phyloP scores from a whole-genome alignment of 1,140 invertebrate genomes.

The Ganaspis sp. region DNA sequence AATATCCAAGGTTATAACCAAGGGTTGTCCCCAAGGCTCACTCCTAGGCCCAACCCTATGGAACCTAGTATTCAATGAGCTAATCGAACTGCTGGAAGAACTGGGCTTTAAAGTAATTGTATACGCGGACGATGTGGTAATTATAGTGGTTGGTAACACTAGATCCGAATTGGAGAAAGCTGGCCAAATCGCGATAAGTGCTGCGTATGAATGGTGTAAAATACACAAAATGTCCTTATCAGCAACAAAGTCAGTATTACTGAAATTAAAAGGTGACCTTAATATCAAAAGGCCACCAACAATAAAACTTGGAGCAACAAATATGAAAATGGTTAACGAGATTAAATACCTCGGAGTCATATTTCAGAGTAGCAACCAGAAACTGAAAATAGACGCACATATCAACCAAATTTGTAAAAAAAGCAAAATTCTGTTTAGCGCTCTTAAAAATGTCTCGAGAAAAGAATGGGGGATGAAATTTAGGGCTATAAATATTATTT shows the following conservation, averaged over 20 bases:
- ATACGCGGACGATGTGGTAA: conserved; percentile 66
- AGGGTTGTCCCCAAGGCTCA: conserved; percentile 74
- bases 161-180: conserved; percentile 52
- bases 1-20: conserved; percentile 49
- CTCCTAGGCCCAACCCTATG: conserved; percentile 70
- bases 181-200: not conserved
- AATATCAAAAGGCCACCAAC: conserved; percentile 10
- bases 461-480: not conserved
- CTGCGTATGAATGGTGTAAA: conserved; percentile 50
- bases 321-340: not conserved
- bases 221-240: conserved; percentile 49
- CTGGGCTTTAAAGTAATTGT: not conserved
- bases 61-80: conserved; percentile 70
- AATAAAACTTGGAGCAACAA: conserved; percentile 4
- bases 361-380: not conserved
- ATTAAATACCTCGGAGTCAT: conserved; percentile 45
- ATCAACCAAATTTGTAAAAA: not conserved
- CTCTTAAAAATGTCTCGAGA: not conserved
- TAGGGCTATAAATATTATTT: not conserved
- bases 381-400: conserved; percentile 25
- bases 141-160: conserved; percentile 52
- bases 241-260: conserved; percentile 50
- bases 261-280: conserved; percentile 46
- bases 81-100: conserved; percentile 51
- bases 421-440: not conserved